These are phyloP conservation scores for Grapholita molesta DNA, from an alignment of 1,140 invertebrate species.

Conservation along the genomic window DNA sequence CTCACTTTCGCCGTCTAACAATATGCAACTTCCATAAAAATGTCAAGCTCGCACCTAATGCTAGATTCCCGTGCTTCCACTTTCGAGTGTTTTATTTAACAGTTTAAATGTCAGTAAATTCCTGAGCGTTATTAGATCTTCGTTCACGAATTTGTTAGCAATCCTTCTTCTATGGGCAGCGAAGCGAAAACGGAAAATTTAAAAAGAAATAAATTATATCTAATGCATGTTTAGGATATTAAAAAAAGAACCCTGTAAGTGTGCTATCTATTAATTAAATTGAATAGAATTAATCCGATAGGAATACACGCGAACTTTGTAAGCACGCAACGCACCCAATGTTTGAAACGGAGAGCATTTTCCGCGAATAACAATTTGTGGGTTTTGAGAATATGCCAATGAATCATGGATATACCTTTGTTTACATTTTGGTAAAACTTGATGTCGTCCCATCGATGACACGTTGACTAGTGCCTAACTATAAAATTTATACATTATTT, in stretches of 20 bases:
- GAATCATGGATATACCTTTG: too few species aligned
- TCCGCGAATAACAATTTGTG: neutral
- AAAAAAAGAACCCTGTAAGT: neutral
- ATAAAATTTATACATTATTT: neutral
- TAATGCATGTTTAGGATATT: neutral
- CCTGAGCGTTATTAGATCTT: too few species aligned
- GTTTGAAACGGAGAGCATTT: neutral
- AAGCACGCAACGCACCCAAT: neutral
- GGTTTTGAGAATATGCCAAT: neutral
- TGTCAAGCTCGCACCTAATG: neutral
- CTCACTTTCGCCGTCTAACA: slow-evolving; percentile 32
- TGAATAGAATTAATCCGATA: neutral
- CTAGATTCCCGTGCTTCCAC: too few species aligned
- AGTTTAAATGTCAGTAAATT: neutral
- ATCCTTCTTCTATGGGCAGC: neutral
- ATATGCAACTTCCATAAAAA: neutral
- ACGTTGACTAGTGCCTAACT: neutral
- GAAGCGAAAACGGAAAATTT: too few species aligned
- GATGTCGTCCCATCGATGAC: neutral
- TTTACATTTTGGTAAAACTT: too few species aligned
- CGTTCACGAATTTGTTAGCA: too few species aligned
- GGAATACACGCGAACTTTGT: neutral
- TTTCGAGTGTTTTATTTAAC: neutral
- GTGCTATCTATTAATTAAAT: neutral
- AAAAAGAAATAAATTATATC: too few species aligned